Base-by-base conservation (phyloP, 2,888 invertebrate genomes). In the Synergus japonicus region DNA sequence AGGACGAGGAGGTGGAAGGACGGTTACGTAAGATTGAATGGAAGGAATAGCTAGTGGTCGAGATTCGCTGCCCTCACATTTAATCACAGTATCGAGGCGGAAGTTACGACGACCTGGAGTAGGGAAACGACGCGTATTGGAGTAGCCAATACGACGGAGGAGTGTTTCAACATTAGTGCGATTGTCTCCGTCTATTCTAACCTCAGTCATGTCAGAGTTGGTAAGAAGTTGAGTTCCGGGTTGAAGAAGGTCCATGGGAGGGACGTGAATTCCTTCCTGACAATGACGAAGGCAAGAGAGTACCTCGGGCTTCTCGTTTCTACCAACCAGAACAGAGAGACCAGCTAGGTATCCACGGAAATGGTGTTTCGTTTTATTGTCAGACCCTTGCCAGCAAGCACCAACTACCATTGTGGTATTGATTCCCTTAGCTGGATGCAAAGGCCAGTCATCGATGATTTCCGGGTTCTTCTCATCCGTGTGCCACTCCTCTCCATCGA, bases 401-500 rank as follows among this genome's bases (percentile, higher is more conserved):
- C 99, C 99, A 0, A 99, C 96, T 0, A 97, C 96, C 64, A 99
- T 93, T 8, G 98, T 98, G 10, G 99, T 99, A 92, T 98, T 98
- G 85, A 98, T 95, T 1, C 97, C 98, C 87, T 97, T 97, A 0
- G 98, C 97, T 10, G 98, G 98, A 92, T 99, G 99, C 65, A 99
- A 94, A 1, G 99, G 99, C 99, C 99, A 99, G 93, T 99, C 99
- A 91, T 99, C 99, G 90, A 99, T 98, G 73, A 99, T 97, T 93
- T 99, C 99, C 0, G 98, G 98, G 86, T 98, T 98, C 90, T 96
- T 96, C 89, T 96, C 95, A 77, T 92, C 92, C 7, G 93, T 91
- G 87, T 93, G 93, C 83, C 92, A 95, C 66, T 95, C 93, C 89
- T 96, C 96, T 0, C 98, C 99, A 92, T 99, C 99, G 82, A 99